Base-by-base conservation (phyloP, 2,797 vertebrate species). In the Acanthurus tractus region DNA sequence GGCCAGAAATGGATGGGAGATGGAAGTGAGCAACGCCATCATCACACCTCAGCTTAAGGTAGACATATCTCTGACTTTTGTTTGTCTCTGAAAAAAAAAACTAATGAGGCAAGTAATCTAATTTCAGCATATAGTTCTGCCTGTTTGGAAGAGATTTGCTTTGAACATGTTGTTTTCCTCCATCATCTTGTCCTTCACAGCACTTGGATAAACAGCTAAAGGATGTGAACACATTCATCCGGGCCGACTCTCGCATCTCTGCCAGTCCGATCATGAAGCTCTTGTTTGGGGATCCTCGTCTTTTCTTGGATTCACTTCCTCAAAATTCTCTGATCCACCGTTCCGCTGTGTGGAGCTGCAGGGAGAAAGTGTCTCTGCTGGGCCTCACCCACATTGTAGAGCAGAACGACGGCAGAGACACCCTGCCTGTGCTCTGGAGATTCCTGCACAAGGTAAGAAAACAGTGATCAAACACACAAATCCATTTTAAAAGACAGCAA, bases 301-400 rank as follows among this genome's bases (percentile, higher is more conserved):
- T 89, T 0, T 96, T 97, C 86, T 89, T 98, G 88, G 44, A 78
- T 44, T 87, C 84, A 1, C 90, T 99, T 80, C 96, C 96, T 1
- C 58, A 1, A 70, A 67, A 83, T 22, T 96, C 94, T 59, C 74
- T 88, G 42, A 83, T 98, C 9, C 96, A 99, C 45, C 84, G 95
- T 54, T 97, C 97, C 1, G 92, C 88, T 2, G 94, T 98, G 78
- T 99, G 98, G 98, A 96, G 92, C 93, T 97, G 96, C 94, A 90
- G 96, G 29, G 95, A 92, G 78, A 95, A 94, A 65, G 84, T 97
- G 42, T 97, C 96, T 0, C 81, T 97, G 45, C 92, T 95, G 79
- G 90, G 96, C 81, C 93, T 99, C 71, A 86, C 91, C 11, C 96
- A 98, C n/a, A 61, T 98, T 0, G 91, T 98, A 57, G 96, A 97